Evolutionary conservation across 2,113 vertebrate genomes (phyloP).

Genomic region (Mus musculus): GRCm39 chr15:4005501-4006000

Average conservation of each 20-base stretch:
- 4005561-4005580: background rate
- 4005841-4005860: background rate
- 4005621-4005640: background rate
- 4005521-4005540: background rate
- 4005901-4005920: background rate
- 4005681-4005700: background rate
- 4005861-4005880: background rate
- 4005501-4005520: slow-evolving; percentile 8
- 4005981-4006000: background rate
- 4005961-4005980: background rate
- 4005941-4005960: background rate
- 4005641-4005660: background rate
- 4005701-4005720: background rate
- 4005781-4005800: background rate
- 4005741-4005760: background rate
- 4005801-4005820: background rate
- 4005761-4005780: background rate
- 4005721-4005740: background rate
- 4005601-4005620: background rate
- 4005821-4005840: background rate
- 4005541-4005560: background rate
- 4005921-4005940: background rate
- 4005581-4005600: background rate
- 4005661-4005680: background rate
- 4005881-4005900: background rate